phyloP scores from a whole-genome alignment of 2,888 invertebrate species.

The Ophion ellenae region DNA sequence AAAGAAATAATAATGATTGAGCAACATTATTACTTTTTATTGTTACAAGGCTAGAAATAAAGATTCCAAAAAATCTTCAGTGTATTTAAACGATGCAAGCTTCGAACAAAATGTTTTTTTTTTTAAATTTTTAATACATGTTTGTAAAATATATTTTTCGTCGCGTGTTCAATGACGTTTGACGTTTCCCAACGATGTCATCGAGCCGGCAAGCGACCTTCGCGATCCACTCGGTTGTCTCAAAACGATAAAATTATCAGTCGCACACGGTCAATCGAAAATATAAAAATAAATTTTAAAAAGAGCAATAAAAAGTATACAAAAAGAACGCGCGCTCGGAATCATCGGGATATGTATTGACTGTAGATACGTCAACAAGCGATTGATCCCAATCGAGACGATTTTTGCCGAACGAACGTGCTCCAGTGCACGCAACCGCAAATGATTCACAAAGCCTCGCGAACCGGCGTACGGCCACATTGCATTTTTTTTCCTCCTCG shows the following conservation, averaged over 20 bases:
- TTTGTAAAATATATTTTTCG: background rate
- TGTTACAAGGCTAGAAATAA: background rate
- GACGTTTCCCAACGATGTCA: background rate
- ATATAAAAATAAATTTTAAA: conserved; percentile 12
- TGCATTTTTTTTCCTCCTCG: background rate
- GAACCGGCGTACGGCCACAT: conserved; percentile 31
- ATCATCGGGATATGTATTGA: conserved; percentile 42
- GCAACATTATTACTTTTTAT: too few relatives aligned
- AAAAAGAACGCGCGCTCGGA: conserved; percentile 47
- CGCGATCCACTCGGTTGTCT: conserved; percentile 1
- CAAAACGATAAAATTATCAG: conserved; percentile 29
- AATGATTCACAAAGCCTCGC: conserved; percentile 20
- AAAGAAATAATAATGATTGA: too few relatives aligned
- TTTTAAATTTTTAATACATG: background rate
- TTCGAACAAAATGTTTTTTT: background rate
- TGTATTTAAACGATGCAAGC: background rate
- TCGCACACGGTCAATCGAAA: conserved; percentile 16
- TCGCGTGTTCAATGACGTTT: background rate
- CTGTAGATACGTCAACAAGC: conserved; percentile 44
- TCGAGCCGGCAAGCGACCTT: background rate
- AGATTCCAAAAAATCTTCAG: background rate
- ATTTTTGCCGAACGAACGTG: conserved; percentile 41
- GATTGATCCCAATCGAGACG: conserved; percentile 33
- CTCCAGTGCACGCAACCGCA: conserved; percentile 30
- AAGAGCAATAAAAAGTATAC: background rate